Conservation (phyloP, 37 sponge, comb jelly and placozoan genomes). For the Halichondria panicea region DNA sequence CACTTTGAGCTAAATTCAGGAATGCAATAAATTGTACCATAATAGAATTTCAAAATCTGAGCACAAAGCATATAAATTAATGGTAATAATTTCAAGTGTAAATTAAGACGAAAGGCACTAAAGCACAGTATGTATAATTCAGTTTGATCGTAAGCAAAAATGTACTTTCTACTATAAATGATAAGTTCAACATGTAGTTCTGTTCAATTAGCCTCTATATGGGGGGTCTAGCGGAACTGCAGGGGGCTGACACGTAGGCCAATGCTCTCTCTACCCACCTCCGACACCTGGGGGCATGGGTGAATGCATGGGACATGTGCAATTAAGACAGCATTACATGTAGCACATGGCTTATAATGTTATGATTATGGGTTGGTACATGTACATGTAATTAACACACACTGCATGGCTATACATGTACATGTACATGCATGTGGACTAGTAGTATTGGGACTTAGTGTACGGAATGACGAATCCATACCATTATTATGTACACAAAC, state of each 20-base stretch:
- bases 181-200: background rate
- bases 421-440: background rate
- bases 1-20: no score
- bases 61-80: no score
- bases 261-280: constrained; percentile 86
- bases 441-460: background rate
- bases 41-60: no score
- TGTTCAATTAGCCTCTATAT: background rate
- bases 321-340: no score
- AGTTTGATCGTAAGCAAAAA: background rate
- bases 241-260: constrained; percentile 89
- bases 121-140: background rate
- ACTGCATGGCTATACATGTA: no score
- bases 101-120: background rate
- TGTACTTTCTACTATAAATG: background rate
- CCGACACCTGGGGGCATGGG: constrained; percentile 70
- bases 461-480: background rate
- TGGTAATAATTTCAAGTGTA: no score
- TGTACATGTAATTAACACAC: no score
- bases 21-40: no score
- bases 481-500: background rate
- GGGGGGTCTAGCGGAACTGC: constrained; percentile 73
- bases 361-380: no score
- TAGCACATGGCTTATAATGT: no score
- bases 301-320: no score